Evolutionary conservation across 1,140 invertebrate genomes (phyloP).

Genomic region (Archivesica marissinica): DNA sequence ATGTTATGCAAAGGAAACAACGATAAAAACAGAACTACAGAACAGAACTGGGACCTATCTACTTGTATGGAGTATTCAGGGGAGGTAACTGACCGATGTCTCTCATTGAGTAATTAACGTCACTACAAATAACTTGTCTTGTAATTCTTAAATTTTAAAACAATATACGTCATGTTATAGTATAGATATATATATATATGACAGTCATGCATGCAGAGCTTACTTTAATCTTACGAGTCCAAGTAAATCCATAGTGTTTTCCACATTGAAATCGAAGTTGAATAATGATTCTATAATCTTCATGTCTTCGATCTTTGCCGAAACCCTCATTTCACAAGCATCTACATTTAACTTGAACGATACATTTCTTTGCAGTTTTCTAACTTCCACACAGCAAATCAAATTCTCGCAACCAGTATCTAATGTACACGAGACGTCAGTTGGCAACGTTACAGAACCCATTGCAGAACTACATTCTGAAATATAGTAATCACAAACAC

Average conservation of each 20-base stretch:
- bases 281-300: background rate
- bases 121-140: background rate
- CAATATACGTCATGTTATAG: background rate
- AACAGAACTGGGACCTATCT: no score
- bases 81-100: no score
- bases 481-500: background rate
- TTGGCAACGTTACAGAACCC: background rate
- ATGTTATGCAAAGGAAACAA: no score
- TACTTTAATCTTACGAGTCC: slow-evolving; percentile 33
- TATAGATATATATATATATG: background rate
- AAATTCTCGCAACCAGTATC: background rate
- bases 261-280: slow-evolving; percentile 1
- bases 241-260: background rate
- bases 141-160: background rate
- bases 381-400: background rate
- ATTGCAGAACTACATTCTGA: background rate
- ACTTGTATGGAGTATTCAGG: no score
- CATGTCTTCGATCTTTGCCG: background rate
- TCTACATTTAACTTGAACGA: background rate
- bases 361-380: background rate
- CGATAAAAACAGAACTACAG: no score
- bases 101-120: background rate
- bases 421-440: background rate
- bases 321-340: background rate
- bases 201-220: background rate